Conservation (phyloP, 2,797 vertebrate species). For the Helostoma temminkii region DNA sequence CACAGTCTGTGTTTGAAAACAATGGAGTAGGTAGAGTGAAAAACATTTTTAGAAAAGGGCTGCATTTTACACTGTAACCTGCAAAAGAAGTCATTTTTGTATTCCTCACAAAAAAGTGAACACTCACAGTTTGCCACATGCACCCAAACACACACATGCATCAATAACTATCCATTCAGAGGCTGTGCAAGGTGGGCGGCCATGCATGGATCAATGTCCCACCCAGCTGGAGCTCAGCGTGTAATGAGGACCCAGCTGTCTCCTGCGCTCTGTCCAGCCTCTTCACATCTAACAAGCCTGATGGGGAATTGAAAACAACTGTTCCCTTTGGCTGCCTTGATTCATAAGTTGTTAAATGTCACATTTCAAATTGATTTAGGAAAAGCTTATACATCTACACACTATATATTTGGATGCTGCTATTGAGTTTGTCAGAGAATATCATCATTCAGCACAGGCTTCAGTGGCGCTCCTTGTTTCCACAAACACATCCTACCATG, state of each 20-base stretch:
- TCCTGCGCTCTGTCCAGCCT: slow-evolving; percentile 4
- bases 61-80: background rate
- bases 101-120: background rate
- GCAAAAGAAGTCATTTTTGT: slow-evolving; percentile 6
- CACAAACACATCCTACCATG: background rate
- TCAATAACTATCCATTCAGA: slow-evolving; percentile 18
- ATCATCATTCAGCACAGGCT: background rate
- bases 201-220: slow-evolving; percentile 24
- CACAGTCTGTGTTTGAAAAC: background rate
- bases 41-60: background rate
- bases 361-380: background rate
- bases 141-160: slow-evolving; percentile 21
- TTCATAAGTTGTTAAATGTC: background rate
- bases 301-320: slow-evolving; percentile 2
- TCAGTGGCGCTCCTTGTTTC: background rate
- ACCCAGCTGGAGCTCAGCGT: slow-evolving; percentile 17
- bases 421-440: background rate
- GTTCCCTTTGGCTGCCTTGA: background rate
- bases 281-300: background rate
- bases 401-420: background rate
- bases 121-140: slow-evolving; percentile 15
- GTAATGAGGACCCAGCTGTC: slow-evolving; percentile 32
- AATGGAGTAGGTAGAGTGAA: background rate
- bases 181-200: background rate
- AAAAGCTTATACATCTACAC: background rate